phyloP scores from a whole-genome alignment of 2,113 vertebrate genomes.

The Scomber scombrus region DNA sequence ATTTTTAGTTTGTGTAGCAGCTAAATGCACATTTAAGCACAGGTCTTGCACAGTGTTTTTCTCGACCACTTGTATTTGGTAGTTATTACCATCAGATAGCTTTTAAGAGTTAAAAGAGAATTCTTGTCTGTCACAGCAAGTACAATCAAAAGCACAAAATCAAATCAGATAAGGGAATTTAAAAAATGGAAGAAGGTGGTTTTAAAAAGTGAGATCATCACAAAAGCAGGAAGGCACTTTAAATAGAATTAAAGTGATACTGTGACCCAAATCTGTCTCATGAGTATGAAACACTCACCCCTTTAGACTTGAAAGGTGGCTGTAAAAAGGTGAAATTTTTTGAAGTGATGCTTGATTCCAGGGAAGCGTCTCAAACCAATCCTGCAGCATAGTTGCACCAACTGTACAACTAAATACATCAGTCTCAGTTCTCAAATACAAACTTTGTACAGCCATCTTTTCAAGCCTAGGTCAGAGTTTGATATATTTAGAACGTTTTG shows the following conservation, averaged over 20 bases:
- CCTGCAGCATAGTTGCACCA: not conserved
- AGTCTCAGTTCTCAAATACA: not conserved
- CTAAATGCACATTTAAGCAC: slow-evolving; percentile 77
- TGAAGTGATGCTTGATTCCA: not conserved
- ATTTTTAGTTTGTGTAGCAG: slow-evolving; percentile 52
- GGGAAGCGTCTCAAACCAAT: not conserved
- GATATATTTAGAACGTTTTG: slow-evolving; percentile 15
- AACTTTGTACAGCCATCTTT: not conserved
- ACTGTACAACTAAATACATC: not conserved
- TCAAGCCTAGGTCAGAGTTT: slow-evolving; percentile 21
- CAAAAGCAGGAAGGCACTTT: slow-evolving; percentile 71
- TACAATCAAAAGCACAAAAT: slow-evolving; percentile 68
- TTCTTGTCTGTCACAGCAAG: slow-evolving; percentile 42
- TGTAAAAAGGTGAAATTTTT: slow-evolving; percentile 1
- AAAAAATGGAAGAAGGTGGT: slow-evolving; percentile 1
- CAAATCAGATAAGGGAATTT: slow-evolving; percentile 59
- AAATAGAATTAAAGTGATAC: slow-evolving; percentile 49
- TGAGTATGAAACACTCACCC: slow-evolving; percentile 26
- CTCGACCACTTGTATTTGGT: slow-evolving; percentile 72
- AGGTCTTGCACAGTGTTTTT: slow-evolving; percentile 78
- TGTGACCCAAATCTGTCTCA: slow-evolving; percentile 16
- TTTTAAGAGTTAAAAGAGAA: slow-evolving; percentile 39
- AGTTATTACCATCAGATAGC: slow-evolving; percentile 47
- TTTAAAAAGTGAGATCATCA: slow-evolving; percentile 49
- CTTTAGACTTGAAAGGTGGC: not conserved